Base-by-base conservation (phyloP, 2,797 vertebrate species). In the Sebastolobus alascanus region DNA sequence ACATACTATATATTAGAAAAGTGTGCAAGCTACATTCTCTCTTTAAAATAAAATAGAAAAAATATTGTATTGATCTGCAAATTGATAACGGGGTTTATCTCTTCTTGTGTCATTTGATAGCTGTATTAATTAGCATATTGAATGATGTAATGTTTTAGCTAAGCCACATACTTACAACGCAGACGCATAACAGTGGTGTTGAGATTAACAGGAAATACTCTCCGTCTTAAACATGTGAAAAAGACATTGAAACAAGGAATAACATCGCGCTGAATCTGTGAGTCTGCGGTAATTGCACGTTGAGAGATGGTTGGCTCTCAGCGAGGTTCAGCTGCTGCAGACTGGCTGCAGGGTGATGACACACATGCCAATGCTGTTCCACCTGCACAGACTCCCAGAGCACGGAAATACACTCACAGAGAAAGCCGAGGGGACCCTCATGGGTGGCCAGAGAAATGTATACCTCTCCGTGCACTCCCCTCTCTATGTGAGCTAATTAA, bases 321-420 rank as follows among this genome's bases (percentile, higher is more conserved):
- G 3, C 75, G 87, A 46, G 72, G 65, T 71, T 87, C 88, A 90
- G 91, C 89, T 90, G 93, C 89, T 85, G 88, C 82, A 75, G 85
- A 76, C 82, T 92, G 90, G 67, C 67, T 90, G 89, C 91, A 85
- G 93, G 96, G 96, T 95, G 97, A 96, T 97, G 97, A 98, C 97
- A 97, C 95, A 96, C 90, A 92, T 78, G 90, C 94, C 96, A 94
- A 93, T 87, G 95, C 96, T 97, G 96, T 80, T 95, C 95, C 96
- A 97, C 97, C 97, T 98, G 96, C 95, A 88, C 87, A 40, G 84
- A 56, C 90, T 89, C 85, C 79, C 93, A 89, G 79, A 81, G 92
- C 90, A 94, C 95, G 90, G 87, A 96, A 96, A 96, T 95, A 92
- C 93, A 93, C 87, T 91, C 69, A 71, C 77, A 68, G 75, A 84